Evolutionary conservation across 2,797 vertebrate species (phyloP).

Genomic region (Esox lucius): DNA sequence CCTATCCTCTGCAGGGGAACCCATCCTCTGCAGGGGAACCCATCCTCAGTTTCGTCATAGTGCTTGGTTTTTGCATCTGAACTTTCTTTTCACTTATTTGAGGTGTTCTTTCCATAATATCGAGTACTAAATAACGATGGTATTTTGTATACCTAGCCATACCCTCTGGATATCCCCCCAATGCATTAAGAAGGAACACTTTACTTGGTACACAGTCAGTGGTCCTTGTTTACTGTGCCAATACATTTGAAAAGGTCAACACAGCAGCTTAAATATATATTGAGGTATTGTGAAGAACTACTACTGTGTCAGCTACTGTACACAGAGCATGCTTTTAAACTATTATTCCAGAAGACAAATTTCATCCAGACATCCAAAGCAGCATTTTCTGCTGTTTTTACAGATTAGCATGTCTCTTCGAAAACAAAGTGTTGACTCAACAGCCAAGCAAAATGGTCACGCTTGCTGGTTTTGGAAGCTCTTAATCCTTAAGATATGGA

Average conservation of each 20-base stretch:
- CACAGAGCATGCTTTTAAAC: not conserved
- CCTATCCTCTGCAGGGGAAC: no score
- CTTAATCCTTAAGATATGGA: conserved; percentile 32
- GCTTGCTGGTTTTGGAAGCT: conserved; percentile 27
- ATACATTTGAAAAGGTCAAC: not conserved
- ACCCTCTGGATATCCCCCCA: no score
- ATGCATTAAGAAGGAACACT: no score
- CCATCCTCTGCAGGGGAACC: no score
- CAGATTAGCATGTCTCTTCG: conserved; percentile 6
- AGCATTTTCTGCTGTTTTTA: conserved; percentile 16
- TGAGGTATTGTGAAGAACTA: not conserved
- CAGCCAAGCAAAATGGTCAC: conserved; percentile 15
- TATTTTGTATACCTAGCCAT: no score
- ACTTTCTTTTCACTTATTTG: no score
- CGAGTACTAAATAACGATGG: no score
- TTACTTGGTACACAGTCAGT: no score
- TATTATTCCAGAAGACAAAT: conserved; percentile 11
- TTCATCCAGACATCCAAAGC: conserved; percentile 13
- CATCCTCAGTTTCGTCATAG: no score
- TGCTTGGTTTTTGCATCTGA: no score
- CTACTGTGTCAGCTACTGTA: not conserved
- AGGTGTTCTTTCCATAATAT: no score
- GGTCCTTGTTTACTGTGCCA: not conserved
- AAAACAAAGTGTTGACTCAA: conserved; percentile 27
- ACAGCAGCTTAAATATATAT: not conserved